Evolutionary conservation across 2,888 invertebrate genomes (phyloP).

Genomic region (Synanthedon andrenaeformis): DNA sequence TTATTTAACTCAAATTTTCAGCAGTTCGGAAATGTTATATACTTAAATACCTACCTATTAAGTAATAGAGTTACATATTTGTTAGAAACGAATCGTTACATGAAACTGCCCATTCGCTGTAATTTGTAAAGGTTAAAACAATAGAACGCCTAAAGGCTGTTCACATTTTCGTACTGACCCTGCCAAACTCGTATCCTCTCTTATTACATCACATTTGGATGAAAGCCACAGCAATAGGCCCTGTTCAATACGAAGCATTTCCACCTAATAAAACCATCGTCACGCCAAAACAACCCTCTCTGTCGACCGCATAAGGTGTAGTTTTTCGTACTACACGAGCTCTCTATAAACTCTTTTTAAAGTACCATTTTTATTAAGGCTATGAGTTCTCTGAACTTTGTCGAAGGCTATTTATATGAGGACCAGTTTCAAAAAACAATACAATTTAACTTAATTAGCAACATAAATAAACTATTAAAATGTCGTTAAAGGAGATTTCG

Average conservation of each 20-base stretch:
- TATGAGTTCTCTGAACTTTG: constrained; percentile 22
- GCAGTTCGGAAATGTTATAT: no score
- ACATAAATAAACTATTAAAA: no score
- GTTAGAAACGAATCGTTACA: constrained; percentile 7
- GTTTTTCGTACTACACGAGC: not conserved
- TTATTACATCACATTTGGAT: constrained; percentile 23
- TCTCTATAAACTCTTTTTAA: not conserved
- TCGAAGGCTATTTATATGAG: constrained; percentile 24
- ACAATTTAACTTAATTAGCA: not conserved
- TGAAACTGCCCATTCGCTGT: constrained; percentile 25
- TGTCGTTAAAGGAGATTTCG: no score
- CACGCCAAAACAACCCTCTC: not conserved
- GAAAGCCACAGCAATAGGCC: constrained; percentile 14
- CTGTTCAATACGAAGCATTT: constrained; percentile 12
- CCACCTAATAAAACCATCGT: constrained; percentile 12
- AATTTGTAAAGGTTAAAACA: constrained; percentile 18
- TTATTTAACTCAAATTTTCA: no score
- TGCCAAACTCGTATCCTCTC: constrained; percentile 3
- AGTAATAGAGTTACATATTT: no score
- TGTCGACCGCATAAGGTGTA: not conserved
- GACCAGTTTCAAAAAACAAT: constrained; percentile 7
- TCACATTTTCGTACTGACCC: not conserved
- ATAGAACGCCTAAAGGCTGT: constrained; percentile 15
- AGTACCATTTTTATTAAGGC: constrained; percentile 15
- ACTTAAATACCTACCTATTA: no score